Conservation (phyloP, 2,888 invertebrate species). For the Scelioninae gen. 1 region DNA sequence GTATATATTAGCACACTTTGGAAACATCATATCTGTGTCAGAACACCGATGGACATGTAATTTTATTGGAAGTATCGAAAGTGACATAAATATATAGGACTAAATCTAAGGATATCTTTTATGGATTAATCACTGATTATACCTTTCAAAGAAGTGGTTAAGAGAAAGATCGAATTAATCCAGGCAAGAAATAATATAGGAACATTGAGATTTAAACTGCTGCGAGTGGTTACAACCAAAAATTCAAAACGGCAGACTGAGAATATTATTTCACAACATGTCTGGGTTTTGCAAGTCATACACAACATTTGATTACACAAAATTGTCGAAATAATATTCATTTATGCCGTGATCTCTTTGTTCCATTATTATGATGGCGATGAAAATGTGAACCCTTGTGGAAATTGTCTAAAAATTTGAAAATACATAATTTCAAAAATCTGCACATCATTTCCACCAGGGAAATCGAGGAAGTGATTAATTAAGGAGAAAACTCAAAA, state of each 20-base stretch:
- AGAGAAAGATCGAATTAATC: constrained; percentile 36
- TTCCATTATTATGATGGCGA: constrained; percentile 68
- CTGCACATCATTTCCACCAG: too few relatives aligned
- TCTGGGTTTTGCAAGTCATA: not conserved
- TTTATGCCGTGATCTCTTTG: constrained; percentile 37
- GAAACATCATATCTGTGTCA: constrained; percentile 10
- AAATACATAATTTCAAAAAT: too few relatives aligned
- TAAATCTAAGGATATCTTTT: constrained; percentile 26
- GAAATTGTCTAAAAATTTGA: too few relatives aligned
- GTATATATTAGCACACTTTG: constrained; percentile 23
- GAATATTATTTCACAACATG: constrained; percentile 1
- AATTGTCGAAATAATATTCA: constrained; percentile 34
- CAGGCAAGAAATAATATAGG: constrained; percentile 50
- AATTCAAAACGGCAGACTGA: not conserved
- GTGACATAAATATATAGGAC: constrained; percentile 20
- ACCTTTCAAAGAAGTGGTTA: constrained; percentile 25
- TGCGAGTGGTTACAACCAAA: constrained; percentile 12
- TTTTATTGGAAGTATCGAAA: constrained; percentile 12
- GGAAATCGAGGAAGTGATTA: constrained; percentile 42
- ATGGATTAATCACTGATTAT: constrained; percentile 25
- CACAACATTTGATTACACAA: not conserved
- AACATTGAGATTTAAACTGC: constrained; percentile 45
- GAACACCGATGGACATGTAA: constrained; percentile 11
- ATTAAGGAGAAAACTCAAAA: constrained; percentile 57
- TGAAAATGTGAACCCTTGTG: constrained; percentile 23